A percentile compares a stretch with the other conserved stretches of the same genome.
Evolutionary conservation across 35 echinoderm and acorn worm genomes (phyloP).

Genomic region (Diadema setosum): DNA sequence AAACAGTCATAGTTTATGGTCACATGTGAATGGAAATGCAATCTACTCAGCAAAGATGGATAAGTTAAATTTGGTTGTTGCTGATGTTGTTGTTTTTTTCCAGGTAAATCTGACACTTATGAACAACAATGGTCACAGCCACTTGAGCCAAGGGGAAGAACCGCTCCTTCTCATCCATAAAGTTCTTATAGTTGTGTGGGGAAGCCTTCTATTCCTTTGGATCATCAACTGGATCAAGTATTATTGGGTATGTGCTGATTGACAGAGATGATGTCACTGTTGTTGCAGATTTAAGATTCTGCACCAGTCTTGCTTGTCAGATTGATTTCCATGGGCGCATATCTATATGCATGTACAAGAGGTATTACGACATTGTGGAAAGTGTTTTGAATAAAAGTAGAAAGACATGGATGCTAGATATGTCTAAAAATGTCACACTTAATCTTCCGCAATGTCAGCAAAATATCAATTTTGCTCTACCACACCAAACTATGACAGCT

Average conservation of each 20-base stretch:
- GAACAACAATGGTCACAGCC: slow-evolving; percentile 51
- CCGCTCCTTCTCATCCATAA: slow-evolving; percentile 61
- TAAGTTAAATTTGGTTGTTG: neutral
- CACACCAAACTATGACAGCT: too few species aligned
- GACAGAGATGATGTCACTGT: too few species aligned
- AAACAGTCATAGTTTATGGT: neutral
- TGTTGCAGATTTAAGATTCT: too few species aligned
- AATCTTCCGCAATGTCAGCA: too few species aligned
- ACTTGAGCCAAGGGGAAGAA: slow-evolving; percentile 58
- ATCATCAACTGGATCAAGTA: slow-evolving; percentile 67
- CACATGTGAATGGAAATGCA: neutral
- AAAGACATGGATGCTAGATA: too few species aligned
- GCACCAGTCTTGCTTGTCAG: too few species aligned
- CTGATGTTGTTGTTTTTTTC: neutral
- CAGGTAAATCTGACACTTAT: slow-evolving; percentile 53
- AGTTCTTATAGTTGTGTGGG: slow-evolving; percentile 44
- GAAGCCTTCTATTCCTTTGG: slow-evolving; percentile 42
- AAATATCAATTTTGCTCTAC: too few species aligned
- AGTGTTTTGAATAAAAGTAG: too few species aligned
- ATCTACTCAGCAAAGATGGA: neutral
- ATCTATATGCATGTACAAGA: too few species aligned
- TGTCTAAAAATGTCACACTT: too few species aligned
- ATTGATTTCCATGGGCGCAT: too few species aligned
- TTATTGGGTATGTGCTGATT: neutral
- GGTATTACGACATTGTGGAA: too few species aligned